Percentiles rank a stretch among this genome's conserved stretches.
Evolutionary conservation across 1,140 invertebrate species (phyloP).

Genomic region (Listronotus oregonensis): DNA sequence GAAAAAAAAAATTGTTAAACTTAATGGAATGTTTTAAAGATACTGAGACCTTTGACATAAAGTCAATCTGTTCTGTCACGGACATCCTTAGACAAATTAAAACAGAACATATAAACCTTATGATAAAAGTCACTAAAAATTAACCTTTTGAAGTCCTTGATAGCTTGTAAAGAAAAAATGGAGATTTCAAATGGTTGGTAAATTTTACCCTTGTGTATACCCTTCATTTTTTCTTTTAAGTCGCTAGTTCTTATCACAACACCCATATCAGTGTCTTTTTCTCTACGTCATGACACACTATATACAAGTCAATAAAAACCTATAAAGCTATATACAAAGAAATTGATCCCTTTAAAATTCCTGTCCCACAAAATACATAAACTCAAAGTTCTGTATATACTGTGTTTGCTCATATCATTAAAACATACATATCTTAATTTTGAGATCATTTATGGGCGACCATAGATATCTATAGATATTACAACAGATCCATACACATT

Average conservation of each 20-base stretch:
- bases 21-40: too few species aligned
- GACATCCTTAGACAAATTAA: too few species aligned
- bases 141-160: background rate
- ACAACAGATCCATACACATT: too few species aligned
- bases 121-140: too few species aligned
- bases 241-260: conserved; percentile 46
- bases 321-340: conserved; percentile 50
- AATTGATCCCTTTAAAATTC: conserved; percentile 39
- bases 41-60: too few species aligned
- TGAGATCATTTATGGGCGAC: conserved; percentile 51
- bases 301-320: conserved; percentile 44
- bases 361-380: conserved; percentile 42
- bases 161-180: background rate
- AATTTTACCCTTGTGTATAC: conserved; percentile 31
- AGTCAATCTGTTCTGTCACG: too few species aligned
- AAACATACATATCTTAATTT: conserved; percentile 46
- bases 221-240: conserved; percentile 18
- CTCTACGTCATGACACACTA: conserved; percentile 49
- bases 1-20: too few species aligned
- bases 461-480: conserved; percentile 12
- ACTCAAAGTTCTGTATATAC: conserved; percentile 40
- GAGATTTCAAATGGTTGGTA: conserved; percentile 1
- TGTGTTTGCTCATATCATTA: conserved; percentile 45
- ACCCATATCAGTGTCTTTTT: conserved; percentile 38
- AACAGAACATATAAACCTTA: too few species aligned